phyloP scores from a whole-genome alignment of 2,113 vertebrate species.

The Lepisosteus oculatus region DNA sequence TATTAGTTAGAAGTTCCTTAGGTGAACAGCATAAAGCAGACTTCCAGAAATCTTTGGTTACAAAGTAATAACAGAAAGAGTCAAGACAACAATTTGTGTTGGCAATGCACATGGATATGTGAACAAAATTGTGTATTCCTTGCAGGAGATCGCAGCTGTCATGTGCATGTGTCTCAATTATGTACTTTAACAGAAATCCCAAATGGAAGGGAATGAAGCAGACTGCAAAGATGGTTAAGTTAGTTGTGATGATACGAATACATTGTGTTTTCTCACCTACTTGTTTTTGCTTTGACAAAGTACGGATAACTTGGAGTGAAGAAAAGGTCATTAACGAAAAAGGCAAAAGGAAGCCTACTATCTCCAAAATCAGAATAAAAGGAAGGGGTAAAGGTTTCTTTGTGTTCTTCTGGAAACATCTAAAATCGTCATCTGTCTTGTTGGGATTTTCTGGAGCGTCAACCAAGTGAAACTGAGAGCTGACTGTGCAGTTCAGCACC shows the following conservation, averaged over 20 bases:
- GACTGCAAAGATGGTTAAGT: conserved; percentile 55
- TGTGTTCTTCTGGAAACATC: conserved; percentile 38
- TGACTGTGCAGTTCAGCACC: conserved; percentile 21
- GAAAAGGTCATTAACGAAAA: conserved; percentile 59
- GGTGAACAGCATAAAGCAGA: no score
- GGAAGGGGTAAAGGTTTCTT: fast-evolving
- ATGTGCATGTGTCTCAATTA: not conserved
- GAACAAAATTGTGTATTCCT: fast-evolving
- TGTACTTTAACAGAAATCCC: conserved; percentile 17
- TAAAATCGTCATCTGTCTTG: fast-evolving
- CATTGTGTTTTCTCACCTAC: conserved; percentile 17
- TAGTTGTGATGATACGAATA: conserved; percentile 55
- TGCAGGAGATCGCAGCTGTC: not conserved
- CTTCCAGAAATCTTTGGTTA: conserved; percentile 53
- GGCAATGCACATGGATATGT: conserved; percentile 36
- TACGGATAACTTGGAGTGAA: conserved; percentile 49
- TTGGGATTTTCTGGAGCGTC: fast-evolving
- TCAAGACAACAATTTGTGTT: conserved; percentile 71
- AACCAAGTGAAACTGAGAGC: not conserved
- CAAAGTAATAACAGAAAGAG: conserved; percentile 68
- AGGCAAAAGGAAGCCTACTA: conserved; percentile 50
- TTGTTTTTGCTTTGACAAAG: conserved; percentile 42
- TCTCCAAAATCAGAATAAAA: conserved; percentile 16
- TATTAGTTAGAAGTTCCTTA: no score
- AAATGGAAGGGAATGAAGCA: conserved; percentile 65